Conservation (phyloP, 1,140 invertebrate genomes). For the Drosophila triauraria region DNA sequence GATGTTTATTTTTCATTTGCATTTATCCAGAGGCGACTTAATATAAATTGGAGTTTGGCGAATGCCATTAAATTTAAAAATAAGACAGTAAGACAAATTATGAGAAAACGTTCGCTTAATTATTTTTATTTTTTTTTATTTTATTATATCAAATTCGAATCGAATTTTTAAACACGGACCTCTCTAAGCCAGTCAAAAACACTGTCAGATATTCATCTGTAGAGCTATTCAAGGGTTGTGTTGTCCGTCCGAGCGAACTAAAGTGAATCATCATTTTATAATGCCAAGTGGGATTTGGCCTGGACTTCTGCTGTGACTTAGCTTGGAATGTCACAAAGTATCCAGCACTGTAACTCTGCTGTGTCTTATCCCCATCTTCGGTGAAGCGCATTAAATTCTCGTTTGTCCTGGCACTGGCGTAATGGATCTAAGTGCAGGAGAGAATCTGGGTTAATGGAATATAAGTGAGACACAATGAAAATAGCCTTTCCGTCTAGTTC, state of each 20-base stretch:
- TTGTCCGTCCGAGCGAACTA: slow-evolving; percentile 54
- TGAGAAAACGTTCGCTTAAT: no score
- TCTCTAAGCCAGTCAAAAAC: slow-evolving; percentile 55
- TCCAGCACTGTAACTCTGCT: slow-evolving; percentile 6
- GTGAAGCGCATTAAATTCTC: slow-evolving; percentile 69
- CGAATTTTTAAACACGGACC: slow-evolving; percentile 15
- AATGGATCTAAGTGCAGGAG: slow-evolving; percentile 56
- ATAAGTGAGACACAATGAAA: slow-evolving; percentile 56
- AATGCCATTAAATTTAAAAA: no score
- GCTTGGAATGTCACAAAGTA: slow-evolving; percentile 4
- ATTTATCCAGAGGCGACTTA: slow-evolving; percentile 52
- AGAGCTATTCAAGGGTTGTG: slow-evolving; percentile 65
- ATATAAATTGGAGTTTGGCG: slow-evolving; percentile 58
- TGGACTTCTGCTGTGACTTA: slow-evolving; percentile 1
- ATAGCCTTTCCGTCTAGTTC: slow-evolving; percentile 1
- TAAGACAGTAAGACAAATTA: no score
- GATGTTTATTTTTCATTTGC: no score
- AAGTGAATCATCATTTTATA: slow-evolving; percentile 80
- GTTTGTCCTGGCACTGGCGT: slow-evolving; percentile 59
- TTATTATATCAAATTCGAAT: no score
- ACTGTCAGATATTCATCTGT: slow-evolving; percentile 65
- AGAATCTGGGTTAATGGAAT: slow-evolving; percentile 75
- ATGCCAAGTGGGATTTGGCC: slow-evolving; percentile 46
- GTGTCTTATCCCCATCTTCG: slow-evolving; percentile 23
- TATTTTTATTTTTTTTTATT: no score